A percentile compares a stretch with the other conserved stretches of the same genome.
Evolutionary conservation across 1,140 invertebrate species (phyloP).

Genomic region (Aphelinus certus): DNA sequence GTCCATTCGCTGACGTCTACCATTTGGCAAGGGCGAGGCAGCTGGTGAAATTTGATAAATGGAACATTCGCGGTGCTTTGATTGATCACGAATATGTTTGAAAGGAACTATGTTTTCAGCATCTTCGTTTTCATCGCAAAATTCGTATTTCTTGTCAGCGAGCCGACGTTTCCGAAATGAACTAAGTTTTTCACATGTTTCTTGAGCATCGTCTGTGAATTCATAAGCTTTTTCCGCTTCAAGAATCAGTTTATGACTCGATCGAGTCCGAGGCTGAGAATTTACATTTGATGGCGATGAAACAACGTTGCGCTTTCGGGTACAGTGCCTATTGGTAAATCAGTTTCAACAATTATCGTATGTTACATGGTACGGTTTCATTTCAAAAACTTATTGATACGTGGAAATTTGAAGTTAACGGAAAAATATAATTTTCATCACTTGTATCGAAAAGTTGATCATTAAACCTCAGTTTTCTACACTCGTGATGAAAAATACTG

Average conservation of each 20-base stretch:
- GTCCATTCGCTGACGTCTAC: constrained; percentile 55
- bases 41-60: constrained; percentile 57
- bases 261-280: constrained; percentile 53
- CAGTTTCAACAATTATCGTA: not conserved
- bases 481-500: too few species aligned
- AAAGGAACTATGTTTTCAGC: constrained; percentile 86
- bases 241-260: constrained; percentile 58
- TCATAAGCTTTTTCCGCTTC: constrained; percentile 83
- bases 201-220: constrained; percentile 83
- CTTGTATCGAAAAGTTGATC: too few species aligned
- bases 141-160: constrained; percentile 92
- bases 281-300: constrained; percentile 56
- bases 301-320: constrained; percentile 54
- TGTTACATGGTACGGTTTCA: too few species aligned
- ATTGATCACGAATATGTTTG: constrained; percentile 65
- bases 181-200: constrained; percentile 83
- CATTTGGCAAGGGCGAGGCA: constrained; percentile 56
- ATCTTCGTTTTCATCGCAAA: constrained; percentile 80
- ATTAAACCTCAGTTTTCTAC: too few species aligned
- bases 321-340: constrained; percentile 47
- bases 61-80: constrained; percentile 54
- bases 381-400: too few species aligned
- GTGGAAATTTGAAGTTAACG: too few species aligned
- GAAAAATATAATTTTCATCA: too few species aligned
- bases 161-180: constrained; percentile 81